Percentiles rank a stretch among this genome's conserved stretches.
Evolutionary conservation across 2,797 vertebrate genomes (phyloP).

Genomic region (Prionace glauca): DNA sequence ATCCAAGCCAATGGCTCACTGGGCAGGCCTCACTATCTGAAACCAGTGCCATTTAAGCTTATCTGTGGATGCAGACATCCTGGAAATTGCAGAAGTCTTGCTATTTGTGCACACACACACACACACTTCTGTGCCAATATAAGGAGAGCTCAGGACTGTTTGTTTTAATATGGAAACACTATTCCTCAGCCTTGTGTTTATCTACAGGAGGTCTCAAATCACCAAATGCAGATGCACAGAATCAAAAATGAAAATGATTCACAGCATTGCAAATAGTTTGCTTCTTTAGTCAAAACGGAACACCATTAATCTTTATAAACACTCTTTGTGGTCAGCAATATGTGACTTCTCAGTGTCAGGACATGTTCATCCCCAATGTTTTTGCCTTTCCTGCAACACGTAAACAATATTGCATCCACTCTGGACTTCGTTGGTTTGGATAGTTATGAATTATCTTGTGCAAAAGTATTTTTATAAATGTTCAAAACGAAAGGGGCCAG

Average conservation of each 20-base stretch:
- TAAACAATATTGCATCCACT: neutral
- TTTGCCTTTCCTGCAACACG: no score
- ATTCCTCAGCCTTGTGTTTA: neutral
- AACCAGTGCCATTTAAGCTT: neutral
- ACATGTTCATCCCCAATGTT: neutral
- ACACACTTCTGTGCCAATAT: neutral
- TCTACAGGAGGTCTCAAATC: constrained; percentile 2
- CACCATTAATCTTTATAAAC: neutral
- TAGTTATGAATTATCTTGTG: neutral
- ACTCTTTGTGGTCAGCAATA: neutral
- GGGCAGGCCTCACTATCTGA: neutral
- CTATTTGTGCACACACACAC: neutral
- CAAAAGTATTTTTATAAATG: neutral
- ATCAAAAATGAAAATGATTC: neutral
- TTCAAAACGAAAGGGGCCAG: neutral
- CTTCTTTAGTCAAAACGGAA: neutral
- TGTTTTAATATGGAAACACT: neutral
- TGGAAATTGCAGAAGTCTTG: neutral
- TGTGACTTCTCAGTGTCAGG: neutral
- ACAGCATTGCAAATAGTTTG: neutral
- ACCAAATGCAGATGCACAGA: neutral
- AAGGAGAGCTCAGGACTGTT: neutral
- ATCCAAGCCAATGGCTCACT: neutral
- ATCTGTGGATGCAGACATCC: neutral
- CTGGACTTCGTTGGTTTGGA: neutral